Evolutionary conservation across 2,797 vertebrate species (phyloP).

Genomic region (Pipistrellus kuhlii): DNA sequence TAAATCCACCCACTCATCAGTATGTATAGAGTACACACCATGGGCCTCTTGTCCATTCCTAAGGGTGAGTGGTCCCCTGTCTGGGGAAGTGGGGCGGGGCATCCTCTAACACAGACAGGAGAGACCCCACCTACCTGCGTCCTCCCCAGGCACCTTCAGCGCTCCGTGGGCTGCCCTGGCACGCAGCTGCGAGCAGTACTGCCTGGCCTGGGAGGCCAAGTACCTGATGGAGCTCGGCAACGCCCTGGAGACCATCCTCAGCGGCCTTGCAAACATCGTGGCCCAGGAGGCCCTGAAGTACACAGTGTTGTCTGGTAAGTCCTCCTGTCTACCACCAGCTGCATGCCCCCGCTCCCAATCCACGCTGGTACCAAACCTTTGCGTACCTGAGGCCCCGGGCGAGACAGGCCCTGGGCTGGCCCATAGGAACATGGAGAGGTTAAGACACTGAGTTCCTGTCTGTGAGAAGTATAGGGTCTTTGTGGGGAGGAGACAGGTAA

Average conservation of each 20-base stretch:
- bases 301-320: constrained; percentile 95
- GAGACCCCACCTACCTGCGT: background rate
- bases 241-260: constrained; percentile 92
- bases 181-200: constrained; percentile 95
- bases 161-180: constrained; percentile 94
- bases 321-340: rapidly evolving
- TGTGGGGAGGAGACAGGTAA: background rate
- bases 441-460: background rate
- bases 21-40: background rate
- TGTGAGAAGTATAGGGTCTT: background rate
- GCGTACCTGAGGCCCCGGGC: background rate
- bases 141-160: constrained; percentile 90
- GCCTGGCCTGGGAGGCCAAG: constrained; percentile 97
- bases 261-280: constrained; percentile 95
- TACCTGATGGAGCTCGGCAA: constrained; percentile 96
- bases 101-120: background rate
- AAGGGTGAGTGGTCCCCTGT: background rate
- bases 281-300: constrained; percentile 98
- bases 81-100: background rate
- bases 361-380: background rate
- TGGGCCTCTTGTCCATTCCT: background rate
- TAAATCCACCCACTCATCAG: background rate
- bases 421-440: background rate
- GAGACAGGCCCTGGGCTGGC: background rate
- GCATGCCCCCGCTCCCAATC: background rate